phyloP scores from a whole-genome alignment of 2,888 invertebrate species.

The Polietes domitor region DNA sequence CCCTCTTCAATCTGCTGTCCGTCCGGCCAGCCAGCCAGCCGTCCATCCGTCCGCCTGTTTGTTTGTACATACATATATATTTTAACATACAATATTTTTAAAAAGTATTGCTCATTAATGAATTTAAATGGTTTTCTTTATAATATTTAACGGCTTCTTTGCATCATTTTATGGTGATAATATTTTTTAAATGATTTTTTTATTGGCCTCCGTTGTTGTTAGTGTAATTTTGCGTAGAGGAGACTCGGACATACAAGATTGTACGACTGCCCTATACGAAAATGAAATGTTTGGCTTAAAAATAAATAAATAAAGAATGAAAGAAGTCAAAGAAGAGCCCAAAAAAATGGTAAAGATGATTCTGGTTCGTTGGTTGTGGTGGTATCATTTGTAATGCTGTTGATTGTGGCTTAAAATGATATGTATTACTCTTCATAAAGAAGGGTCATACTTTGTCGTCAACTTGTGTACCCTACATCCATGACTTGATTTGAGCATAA shows the following conservation, averaged over 20 bases:
- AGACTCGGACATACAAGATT: not conserved
- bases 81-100: constrained; percentile 59
- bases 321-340: not conserved
- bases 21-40: not conserved
- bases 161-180: constrained; percentile 80
- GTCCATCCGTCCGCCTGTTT: not conserved
- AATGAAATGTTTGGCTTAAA: constrained; percentile 62
- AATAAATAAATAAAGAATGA: constrained; percentile 30
- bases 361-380: constrained; percentile 39
- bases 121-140: constrained; percentile 81
- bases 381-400: not conserved
- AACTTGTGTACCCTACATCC: not conserved
- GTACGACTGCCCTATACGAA: constrained; percentile 31
- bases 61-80: too few relatives aligned
- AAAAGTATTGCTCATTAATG: constrained; percentile 79
- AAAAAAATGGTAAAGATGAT: constrained; percentile 44
- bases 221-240: not conserved
- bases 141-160: constrained; percentile 80
- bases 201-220: constrained; percentile 3
- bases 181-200: constrained; percentile 73
- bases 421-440: not conserved
- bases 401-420: constrained; percentile 23
- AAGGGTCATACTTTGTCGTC: not conserved
- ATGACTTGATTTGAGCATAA: not conserved
- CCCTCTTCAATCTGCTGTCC: constrained; percentile 9